Percentiles rank a stretch among this genome's conserved stretches.
phyloP scores from a whole-genome alignment of 2,113 vertebrate species.

The Anseranas semipalmata region DNA sequence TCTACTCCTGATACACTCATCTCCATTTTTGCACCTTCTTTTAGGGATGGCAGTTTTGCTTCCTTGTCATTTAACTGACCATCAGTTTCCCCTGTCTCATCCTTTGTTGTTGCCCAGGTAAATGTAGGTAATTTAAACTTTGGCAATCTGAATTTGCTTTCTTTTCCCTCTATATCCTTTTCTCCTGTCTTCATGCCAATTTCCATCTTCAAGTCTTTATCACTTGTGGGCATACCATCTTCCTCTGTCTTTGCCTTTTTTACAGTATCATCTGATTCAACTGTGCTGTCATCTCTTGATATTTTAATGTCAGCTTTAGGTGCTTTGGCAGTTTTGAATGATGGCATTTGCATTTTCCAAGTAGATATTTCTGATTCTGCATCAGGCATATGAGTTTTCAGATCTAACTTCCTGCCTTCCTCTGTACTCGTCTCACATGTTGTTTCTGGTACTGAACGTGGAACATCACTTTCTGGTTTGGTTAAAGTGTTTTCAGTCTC shows the following conservation, averaged over 20 bases:
- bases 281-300: fast-evolving
- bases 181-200: fast-evolving
- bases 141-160: background rate
- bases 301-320: background rate
- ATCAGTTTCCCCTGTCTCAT: fast-evolving
- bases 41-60: fast-evolving
- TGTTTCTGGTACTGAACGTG: background rate
- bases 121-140: background rate
- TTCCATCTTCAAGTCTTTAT: fast-evolving
- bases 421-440: fast-evolving
- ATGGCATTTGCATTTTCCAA: conserved; percentile 26
- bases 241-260: fast-evolving
- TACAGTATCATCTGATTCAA: fast-evolving
- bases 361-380: background rate
- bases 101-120: background rate
- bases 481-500: background rate
- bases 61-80: fast-evolving
- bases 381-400: background rate
- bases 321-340: background rate
- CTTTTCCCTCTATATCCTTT: fast-evolving
- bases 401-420: fast-evolving
- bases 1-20: fast-evolving
- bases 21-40: fast-evolving
- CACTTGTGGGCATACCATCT: fast-evolving
- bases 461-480: fast-evolving